Evolutionary conservation across 2,888 invertebrate species (phyloP).

Genomic region (Zygothrica quintamaculata): DNA sequence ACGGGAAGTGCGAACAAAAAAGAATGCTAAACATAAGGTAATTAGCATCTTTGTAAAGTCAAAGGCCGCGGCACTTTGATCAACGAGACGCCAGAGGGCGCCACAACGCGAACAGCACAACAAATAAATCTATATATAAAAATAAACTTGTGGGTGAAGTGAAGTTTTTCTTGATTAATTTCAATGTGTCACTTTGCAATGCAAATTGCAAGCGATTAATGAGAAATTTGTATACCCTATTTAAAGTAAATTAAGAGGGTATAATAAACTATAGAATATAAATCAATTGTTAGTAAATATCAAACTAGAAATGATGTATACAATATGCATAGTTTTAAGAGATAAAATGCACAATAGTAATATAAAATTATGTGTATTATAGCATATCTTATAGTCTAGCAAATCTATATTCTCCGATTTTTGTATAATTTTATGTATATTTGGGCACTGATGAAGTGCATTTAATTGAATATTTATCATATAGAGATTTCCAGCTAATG

Average conservation of each 20-base stretch:
- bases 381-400: neutral
- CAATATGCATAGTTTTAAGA: no score
- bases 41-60: conserved; percentile 60
- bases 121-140: neutral
- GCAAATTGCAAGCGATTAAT: conserved; percentile 61
- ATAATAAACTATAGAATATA: neutral
- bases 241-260: neutral
- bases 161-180: conserved; percentile 25
- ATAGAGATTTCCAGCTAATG: conserved; percentile 62
- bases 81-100: conserved; percentile 55
- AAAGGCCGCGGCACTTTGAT: conserved; percentile 59
- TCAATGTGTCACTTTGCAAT: conserved; percentile 45
- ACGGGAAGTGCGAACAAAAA: conserved; percentile 69
- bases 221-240: conserved; percentile 55
- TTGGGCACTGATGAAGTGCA: conserved; percentile 24
- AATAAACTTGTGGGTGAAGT: neutral
- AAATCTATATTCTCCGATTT: conserved; percentile 46
- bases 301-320: no score
- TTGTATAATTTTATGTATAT: conserved; percentile 50
- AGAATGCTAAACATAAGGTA: conserved; percentile 53
- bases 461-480: conserved; percentile 77
- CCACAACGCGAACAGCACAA: no score
- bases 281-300: no score
- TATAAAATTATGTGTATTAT: no score
- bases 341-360: no score